Evolutionary conservation across 2,888 invertebrate species (phyloP), one percentile per base, ranked within the genome.

Genomic region (Globia sparganii): DNA sequence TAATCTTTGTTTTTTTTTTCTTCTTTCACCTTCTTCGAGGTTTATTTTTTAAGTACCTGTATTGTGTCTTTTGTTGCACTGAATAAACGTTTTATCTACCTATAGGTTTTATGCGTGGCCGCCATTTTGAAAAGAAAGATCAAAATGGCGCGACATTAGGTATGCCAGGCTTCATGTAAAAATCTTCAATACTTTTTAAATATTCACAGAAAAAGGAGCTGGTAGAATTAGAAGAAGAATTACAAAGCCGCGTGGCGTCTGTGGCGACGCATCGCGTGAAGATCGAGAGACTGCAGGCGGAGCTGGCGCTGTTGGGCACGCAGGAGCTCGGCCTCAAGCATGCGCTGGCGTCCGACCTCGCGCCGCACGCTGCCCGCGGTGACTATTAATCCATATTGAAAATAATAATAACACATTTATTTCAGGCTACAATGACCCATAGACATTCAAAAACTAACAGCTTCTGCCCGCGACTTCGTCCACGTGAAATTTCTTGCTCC

Each of bases 271-370:
- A 97, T 83, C 97, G 97, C 80, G 97, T 96, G 71, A 97, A 97
- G 93, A 97, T 98, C 77, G 97, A 98, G 90, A 96, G 97, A 87
- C 96, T 98, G 88, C 98, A 98, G 90, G 97, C 97, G 40, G 97
- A 97, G 90, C 95, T 98, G 81, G 96, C 97, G 70, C 96, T 97
- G 75, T 96, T 98, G 66, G 97, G 97, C 58, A 97, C 97, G 37
- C 97, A 98, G 90, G 97, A 98, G 88, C 94, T 97, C 31, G 96
- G 97, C 11, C 91, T 97, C 58, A 91, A 94, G 58, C 94, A 94
- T 68, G 95, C 97, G 68, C 92, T 96, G 15, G 91, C 93, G 0
- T 90, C 94, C 0, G 94, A 94, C 83, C 90, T 93, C 28, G 92
- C 91, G 37, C 92, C 92, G 21, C 82, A 89, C 0, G 90, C 91